These are phyloP conservation scores for Pseudomyrmex dendroicus DNA, from an alignment of 1,140 invertebrate species.

Conservation along the genomic window DNA sequence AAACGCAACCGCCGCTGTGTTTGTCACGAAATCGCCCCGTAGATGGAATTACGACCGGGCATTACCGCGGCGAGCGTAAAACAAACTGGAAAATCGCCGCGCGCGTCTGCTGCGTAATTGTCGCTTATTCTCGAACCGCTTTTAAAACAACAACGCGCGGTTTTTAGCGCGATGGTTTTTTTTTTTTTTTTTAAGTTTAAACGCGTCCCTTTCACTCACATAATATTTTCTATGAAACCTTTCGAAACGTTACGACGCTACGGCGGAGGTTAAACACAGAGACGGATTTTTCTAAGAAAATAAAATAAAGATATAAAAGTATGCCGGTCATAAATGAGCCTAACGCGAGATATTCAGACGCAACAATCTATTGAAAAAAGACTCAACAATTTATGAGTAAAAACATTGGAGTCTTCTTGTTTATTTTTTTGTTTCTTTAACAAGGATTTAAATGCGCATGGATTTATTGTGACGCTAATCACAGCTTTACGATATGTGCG, in stretches of 20 bases:
- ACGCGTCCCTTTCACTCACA: slow-evolving; percentile 39
- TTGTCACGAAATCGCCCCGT: slow-evolving; percentile 39
- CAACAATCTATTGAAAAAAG: no score
- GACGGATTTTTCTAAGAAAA: no score
- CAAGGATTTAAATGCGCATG: no score
- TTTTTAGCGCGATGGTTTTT: slow-evolving; percentile 28
- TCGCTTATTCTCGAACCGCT: background rate
- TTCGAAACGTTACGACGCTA: background rate
- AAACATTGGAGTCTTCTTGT: no score
- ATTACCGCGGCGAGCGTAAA: slow-evolving; percentile 49
- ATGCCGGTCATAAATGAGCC: no score
- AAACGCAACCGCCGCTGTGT: slow-evolving; percentile 21
- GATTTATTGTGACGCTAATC: no score
- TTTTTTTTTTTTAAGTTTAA: background rate
- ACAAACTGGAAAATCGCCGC: slow-evolving; percentile 61
- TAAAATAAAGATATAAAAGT: no score
- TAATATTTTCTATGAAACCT: slow-evolving; percentile 13
- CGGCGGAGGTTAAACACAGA: background rate
- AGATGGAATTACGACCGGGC: slow-evolving; percentile 41
- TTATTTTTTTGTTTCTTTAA: no score
- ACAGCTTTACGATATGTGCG: no score
- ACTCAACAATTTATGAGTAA: no score
- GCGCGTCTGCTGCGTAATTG: background rate
- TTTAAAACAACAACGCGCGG: background rate
- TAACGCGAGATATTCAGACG: no score